Base-by-base conservation (phyloP, 2,888 invertebrate genomes). In the Pyralis farinalis region DNA sequence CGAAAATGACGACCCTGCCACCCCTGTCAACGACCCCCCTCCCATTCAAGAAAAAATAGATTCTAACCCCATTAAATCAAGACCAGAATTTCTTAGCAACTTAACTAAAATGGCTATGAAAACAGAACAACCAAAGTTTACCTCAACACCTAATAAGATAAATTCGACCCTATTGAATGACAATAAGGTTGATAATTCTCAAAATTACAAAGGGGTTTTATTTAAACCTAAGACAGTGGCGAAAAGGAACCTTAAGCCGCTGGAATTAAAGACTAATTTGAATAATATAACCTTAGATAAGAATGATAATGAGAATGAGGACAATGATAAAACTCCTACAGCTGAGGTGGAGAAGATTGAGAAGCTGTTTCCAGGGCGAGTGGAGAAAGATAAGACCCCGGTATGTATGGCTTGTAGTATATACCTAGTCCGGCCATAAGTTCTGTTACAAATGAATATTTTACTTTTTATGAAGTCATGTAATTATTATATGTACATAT, bases 221-320 rank as follows among this genome's bases (percentile, higher is more conserved):
- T 78, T 85, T 37, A 83, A 82, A 22, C 70, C 85, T 0, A 79
- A 74, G 51, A 79, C 78, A 9, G 51, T 82, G 4, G 77, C 83
- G 10, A 86, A 83, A 63, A 71, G 74, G 53, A 88, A 80, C 58
- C 71, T 91, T 30, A 90, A 91, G 63, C 91, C 91, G 0, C 55
- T 91, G 41, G 91, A 92, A 44, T 64, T 91, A 42, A 91, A 90
- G 68, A 85, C 83, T 1, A 86, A 88, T 71, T 55, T 91, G 72
- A 80, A 85, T 49, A 72, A 59, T 49, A 67, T 78, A 2, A 70
- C 54, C 12, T 42, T 85, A 52, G 87, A 85, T 36, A 49, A 52
- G 29, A 90, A 91, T 47, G 91, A 90, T 42, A 91, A 88, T 53
- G 91, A 91, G 43, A 90, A 85, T 12, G 79, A 80, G 7, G 76